Evolutionary conservation across 2,888 invertebrate species (phyloP), one percentile per base, ranked within the genome.

Genomic region (Teinopalpus imperialis): DNA sequence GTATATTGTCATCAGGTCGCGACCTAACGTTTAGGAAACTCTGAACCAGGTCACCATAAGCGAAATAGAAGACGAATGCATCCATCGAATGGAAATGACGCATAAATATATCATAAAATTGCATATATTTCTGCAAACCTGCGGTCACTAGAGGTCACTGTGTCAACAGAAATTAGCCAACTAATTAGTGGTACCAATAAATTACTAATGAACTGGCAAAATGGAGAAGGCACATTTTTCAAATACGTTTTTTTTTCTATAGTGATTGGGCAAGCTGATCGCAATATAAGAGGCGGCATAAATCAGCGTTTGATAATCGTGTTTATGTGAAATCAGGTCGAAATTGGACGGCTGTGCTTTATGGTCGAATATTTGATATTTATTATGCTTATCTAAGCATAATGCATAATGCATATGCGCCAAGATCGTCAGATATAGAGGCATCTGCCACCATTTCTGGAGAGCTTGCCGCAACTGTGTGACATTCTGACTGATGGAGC

Each of bases 241-340:
- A 31, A 7, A 12, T 16, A 12, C 14, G 1, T 14, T 5, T 29
- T 29, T 1, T 2, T 29, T 7, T 29, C 12, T 7, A 7, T 18
- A 29, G 2, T 0, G 2, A 40, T 40, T 40, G 6, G 0, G 40
- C 31, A 40, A 40, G 10, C 7, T 24, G 20, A 21, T 20, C 29
- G 3, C 2, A 12, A 40, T 23, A 7, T 23, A 31, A 20, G 23
- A 23, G 7, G 7, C 10, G 8, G 13, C 23, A 31, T 43, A 36
- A 43, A 43, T 43, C 43, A 36, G 9, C 23, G 10, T 36, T 27
- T 29, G 27, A 43, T 30, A 43, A 43, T 23, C 43, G 14, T 26
- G 7, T 42, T 29, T 21, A 29, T 43, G 13, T 43, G 35, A 43
- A 43, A 43, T 29, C 27, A 29, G 43, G 35, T 34, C 42, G 27